Conservation (phyloP, 2,888 invertebrate genomes). For the Scaptomyza cyrtandrae region DNA sequence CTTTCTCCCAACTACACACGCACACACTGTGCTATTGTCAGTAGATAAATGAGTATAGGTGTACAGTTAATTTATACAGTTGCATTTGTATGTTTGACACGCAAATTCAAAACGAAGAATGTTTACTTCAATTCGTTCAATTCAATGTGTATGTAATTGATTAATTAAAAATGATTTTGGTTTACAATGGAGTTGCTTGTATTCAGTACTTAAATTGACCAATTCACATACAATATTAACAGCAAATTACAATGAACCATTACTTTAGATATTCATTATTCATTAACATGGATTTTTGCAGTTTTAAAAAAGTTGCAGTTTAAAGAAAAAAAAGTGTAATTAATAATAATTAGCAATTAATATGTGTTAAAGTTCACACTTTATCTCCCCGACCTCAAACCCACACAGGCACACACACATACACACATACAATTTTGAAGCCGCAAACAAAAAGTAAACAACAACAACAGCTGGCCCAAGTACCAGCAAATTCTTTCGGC, state of each 20-base stretch:
- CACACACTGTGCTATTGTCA: not conserved
- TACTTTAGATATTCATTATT: not conserved
- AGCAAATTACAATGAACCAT: not conserved
- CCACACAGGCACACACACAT: not conserved
- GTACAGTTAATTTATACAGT: not conserved
- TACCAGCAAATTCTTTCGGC: conserved; percentile 1
- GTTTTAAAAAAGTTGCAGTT: not conserved
- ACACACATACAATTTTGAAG: not conserved
- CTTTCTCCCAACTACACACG: not conserved
- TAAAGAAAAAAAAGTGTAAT: not conserved
- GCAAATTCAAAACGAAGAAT: conserved; percentile 4
- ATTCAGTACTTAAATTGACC: not conserved
- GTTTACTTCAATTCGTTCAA: conserved; percentile 6
- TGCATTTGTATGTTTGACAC: not conserved
- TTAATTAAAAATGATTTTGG: conserved; percentile 7
- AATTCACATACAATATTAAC: conserved; percentile 1
- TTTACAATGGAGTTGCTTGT: conserved; percentile 11
- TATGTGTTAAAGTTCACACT: not conserved
- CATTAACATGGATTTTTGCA: not conserved
- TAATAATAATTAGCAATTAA: not conserved
- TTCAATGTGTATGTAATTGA: conserved; percentile 13
- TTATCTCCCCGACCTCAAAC: too few species aligned
- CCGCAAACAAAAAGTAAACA: not conserved
- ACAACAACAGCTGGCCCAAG: not conserved
- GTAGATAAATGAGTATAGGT: conserved; percentile 1